phyloP scores from a whole-genome alignment of 2,888 invertebrate species.

The Dasypogon diadema region DNA sequence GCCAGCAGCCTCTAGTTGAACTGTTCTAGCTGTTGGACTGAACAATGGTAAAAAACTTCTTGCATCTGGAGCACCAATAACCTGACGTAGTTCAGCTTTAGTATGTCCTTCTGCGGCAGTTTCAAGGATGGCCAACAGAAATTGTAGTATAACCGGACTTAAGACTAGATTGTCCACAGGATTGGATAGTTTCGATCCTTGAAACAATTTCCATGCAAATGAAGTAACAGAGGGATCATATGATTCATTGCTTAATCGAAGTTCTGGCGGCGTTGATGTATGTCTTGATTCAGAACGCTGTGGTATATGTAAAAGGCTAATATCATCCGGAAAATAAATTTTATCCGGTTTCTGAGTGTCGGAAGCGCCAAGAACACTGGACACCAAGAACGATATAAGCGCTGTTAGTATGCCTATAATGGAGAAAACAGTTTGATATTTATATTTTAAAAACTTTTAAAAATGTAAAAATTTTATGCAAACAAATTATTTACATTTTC shows the following conservation, averaged over 20 bases:
- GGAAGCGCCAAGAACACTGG: neutral
- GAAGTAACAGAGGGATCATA: neutral
- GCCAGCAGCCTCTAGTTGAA: constrained; percentile 56
- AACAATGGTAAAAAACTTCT: neutral
- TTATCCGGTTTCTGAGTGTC: neutral
- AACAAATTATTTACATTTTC: no score
- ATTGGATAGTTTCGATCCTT: constrained; percentile 53
- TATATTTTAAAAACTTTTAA: no score
- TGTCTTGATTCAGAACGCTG: neutral
- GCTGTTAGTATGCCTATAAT: neutral
- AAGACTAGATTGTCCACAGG: constrained; percentile 57
- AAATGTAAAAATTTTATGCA: no score
- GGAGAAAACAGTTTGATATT: no score
- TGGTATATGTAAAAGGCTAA: neutral
- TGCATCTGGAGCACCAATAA: constrained; percentile 45
- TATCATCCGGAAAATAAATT: neutral
- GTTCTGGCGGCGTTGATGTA: no score
- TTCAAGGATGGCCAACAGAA: constrained; percentile 56
- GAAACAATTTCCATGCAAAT: constrained; percentile 57
- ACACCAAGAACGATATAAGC: neutral
- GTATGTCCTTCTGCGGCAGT: constrained; percentile 56
- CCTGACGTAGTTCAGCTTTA: constrained; percentile 54
- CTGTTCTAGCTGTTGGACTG: neutral
- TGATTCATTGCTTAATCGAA: neutral
- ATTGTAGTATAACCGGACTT: constrained; percentile 57